These are phyloP conservation scores for Phrynosoma blainvillii DNA, from an alignment of 2,113 vertebrate species.

Conservation along the genomic window DNA sequence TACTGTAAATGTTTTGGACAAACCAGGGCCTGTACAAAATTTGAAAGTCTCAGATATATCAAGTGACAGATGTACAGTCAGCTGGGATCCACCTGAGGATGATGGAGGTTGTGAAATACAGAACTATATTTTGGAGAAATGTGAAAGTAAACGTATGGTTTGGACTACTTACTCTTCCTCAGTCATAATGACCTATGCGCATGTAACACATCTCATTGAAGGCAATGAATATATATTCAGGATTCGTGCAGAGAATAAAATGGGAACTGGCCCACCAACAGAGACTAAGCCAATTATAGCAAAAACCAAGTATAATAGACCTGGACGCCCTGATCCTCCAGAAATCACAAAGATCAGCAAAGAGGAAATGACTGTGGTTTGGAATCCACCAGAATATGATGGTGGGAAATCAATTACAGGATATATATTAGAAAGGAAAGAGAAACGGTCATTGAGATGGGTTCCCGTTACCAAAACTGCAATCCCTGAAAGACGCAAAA, in stretches of 20 bases:
- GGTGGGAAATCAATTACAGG: conserved; percentile 95
- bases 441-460: conserved; percentile 90
- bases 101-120: conserved; percentile 98
- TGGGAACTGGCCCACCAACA: conserved; percentile 94
- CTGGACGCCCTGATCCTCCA: conserved; percentile 89
- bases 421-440: conserved; percentile 94
- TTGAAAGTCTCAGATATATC: conserved; percentile 90
- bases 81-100: conserved; percentile 94
- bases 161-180: conserved; percentile 94
- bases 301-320: conserved; percentile 91
- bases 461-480: conserved; percentile 90
- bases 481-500: conserved; percentile 84
- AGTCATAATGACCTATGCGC: conserved; percentile 85
- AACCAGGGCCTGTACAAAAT: conserved; percentile 89
- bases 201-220: conserved; percentile 93
- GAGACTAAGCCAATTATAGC: conserved; percentile 91
- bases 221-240: conserved; percentile 97
- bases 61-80: conserved; percentile 88
- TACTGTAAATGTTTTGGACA: conserved; percentile 92
- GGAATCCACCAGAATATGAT: conserved; percentile 92
- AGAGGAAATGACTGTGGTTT: conserved; percentile 95
- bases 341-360: conserved; percentile 92
- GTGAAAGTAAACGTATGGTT: conserved; percentile 94
- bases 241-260: conserved; percentile 97
- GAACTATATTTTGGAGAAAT: conserved; percentile 98